Evolutionary conservation across 1,140 invertebrate genomes (phyloP), one percentile per base, ranked within the genome.

Genomic region (Hydropsyche tenuis): DNA sequence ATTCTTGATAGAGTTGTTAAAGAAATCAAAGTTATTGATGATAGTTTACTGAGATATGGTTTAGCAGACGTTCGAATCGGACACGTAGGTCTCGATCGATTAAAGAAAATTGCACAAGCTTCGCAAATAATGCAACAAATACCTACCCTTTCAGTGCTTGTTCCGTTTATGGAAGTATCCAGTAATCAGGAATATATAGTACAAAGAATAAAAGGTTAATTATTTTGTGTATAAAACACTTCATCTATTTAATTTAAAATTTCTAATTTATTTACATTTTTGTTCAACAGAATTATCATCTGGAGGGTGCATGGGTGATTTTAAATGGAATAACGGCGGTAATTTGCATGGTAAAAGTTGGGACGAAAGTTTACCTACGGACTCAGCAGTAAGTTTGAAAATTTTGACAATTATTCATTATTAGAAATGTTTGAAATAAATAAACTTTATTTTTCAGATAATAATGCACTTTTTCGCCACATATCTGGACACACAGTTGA

Each of bases 131-230:
- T 87, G 43, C 84, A 87, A 25, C 86, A 89, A 77, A 86, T 93
- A 22, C 92, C 92, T 0, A 90, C 89, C 51, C 80, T 95, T 60
- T 87, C 89, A 6, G 83, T 87, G 46, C 79, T 96, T 1, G 82
- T 95, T 12, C 91, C 91, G 0, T 96, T 94, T 81, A 81, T 96
- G 72, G 93, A 95, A 78, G 81, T 93, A 5, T 90, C 89, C 3
- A 86, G 87, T 4, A 93, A 94, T 86, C 94, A 96, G 79, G 92
- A 95, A 81, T 96, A 95, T 83, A 80, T 95, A 9, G 89, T 93
- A 1, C 88, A 89, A 64, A 85, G 94, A 78, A 91, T 95, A 14
- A 88, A 88, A 83, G 85, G 87, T 86, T n/a, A 65, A 27, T 22
- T 66, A 43, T 22, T 6, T 62, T 30, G 69, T n/a, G n/a, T n/a